A percentile compares a stretch with the other conserved stretches of the same genome.
These are phyloP conservation scores for Ochotona curzoniae DNA, from an alignment of 2,113 vertebrate species.

Conservation along the genomic window DNA sequence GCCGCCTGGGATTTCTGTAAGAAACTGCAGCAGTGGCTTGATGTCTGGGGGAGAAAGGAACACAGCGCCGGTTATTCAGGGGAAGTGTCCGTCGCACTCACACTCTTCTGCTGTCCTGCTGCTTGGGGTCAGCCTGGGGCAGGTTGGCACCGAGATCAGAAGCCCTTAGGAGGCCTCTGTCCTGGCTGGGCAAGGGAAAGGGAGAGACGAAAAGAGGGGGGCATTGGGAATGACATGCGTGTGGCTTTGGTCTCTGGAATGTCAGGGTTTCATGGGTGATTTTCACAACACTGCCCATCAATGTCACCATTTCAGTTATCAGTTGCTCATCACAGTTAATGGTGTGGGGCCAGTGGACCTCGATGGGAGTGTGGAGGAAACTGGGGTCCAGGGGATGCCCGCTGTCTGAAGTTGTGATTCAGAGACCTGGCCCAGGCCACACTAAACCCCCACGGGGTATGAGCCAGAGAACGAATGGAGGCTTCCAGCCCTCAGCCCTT, in stretches of 20 bases:
- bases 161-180: neutral
- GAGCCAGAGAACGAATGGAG: too few relatives aligned
- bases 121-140: neutral
- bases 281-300: too few relatives aligned
- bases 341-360: too few relatives aligned
- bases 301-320: too few relatives aligned
- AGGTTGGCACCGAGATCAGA: neutral
- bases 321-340: too few relatives aligned
- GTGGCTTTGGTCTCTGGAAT: neutral
- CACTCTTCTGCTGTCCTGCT: neutral
- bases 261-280: neutral
- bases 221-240: too few relatives aligned
- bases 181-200: neutral
- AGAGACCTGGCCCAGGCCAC: neutral
- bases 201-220: neutral
- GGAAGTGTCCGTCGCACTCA: neutral
- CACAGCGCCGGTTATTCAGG: neutral
- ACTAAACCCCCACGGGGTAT: too few relatives aligned
- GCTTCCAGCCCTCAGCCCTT: neutral
- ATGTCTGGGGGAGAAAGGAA: slow-evolving; percentile 76
- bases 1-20: slow-evolving; percentile 84
- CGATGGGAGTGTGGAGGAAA: neutral
- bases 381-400: neutral
- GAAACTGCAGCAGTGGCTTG: slow-evolving; percentile 82
- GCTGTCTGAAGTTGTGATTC: neutral